Evolutionary conservation across 1,140 invertebrate species (phyloP).

Genomic region (Tetraneura akinire): DNA sequence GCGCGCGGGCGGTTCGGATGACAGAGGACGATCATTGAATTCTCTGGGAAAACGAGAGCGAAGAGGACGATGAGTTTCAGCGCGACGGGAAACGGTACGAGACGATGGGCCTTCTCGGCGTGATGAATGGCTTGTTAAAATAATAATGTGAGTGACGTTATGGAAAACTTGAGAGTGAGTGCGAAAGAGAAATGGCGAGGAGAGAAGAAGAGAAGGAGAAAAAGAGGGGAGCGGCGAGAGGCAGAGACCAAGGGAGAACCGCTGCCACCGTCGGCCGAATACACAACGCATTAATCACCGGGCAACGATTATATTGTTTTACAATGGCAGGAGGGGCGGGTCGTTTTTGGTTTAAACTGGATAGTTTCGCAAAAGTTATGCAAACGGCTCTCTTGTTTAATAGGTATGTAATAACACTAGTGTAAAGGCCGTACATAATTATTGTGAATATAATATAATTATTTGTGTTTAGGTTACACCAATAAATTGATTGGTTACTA

Average conservation of each 20-base stretch:
- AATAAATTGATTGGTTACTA: neutral
- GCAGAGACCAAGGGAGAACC: too few species aligned
- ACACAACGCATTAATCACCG: conserved; percentile 42
- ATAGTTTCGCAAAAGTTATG: conserved; percentile 21
- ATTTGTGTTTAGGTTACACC: neutral
- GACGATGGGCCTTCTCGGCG: neutral
- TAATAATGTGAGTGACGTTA: conserved; percentile 39
- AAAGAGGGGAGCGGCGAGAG: neutral
- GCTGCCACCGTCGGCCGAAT: neutral
- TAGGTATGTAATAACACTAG: neutral
- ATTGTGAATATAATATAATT: too few species aligned
- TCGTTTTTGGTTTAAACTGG: conserved; percentile 18
- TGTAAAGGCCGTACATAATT: conserved; percentile 4
- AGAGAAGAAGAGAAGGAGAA: neutral
- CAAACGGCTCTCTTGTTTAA: conserved; percentile 28
- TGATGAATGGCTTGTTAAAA: conserved; percentile 49
- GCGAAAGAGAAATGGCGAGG: neutral
- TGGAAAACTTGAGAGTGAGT: neutral
- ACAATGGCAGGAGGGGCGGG: neutral
- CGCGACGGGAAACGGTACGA: neutral
- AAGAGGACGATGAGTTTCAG: too few species aligned
- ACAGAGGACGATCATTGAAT: neutral
- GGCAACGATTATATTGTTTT: conserved; percentile 47
- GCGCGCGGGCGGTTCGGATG: neutral
- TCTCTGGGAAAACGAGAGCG: neutral